Evolutionary conservation across 1,140 invertebrate genomes (phyloP).

Genomic region (Plectrocnemia conspersa): DNA sequence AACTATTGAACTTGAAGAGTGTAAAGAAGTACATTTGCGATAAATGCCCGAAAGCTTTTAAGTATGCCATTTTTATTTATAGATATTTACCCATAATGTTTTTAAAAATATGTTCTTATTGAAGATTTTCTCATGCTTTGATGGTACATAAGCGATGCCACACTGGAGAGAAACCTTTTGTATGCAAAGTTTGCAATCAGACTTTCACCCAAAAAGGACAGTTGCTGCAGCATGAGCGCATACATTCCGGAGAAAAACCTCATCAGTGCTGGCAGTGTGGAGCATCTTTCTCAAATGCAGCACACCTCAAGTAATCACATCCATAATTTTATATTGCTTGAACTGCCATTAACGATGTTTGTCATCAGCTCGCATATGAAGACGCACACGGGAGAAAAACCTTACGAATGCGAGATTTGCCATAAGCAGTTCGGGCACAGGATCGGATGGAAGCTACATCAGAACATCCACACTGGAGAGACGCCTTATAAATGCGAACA

Average conservation of each 20-base stretch:
- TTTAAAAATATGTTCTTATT: neutral
- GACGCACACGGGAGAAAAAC: conserved; percentile 52
- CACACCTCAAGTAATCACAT: conserved; percentile 27
- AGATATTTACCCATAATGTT: neutral
- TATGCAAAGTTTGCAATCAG: conserved; percentile 43
- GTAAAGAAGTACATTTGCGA: conserved; percentile 55
- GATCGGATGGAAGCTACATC: conserved; percentile 28
- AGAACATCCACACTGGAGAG: conserved; percentile 29
- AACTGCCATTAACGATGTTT: neutral
- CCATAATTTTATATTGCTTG: neutral
- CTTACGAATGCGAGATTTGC: conserved; percentile 54
- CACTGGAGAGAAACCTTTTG: conserved; percentile 59
- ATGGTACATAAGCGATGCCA: conserved; percentile 54
- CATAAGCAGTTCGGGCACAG: conserved; percentile 37
- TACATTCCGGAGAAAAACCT: conserved; percentile 41
- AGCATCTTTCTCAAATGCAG: conserved; percentile 50
- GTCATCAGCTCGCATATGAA: conserved; percentile 31
- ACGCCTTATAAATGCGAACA: conserved; percentile 31
- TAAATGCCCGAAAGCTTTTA: conserved; percentile 59
- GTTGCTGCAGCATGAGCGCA: conserved; percentile 39
- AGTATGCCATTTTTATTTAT: conserved; percentile 52
- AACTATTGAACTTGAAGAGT: conserved; percentile 41
- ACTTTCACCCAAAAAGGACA: conserved; percentile 38
- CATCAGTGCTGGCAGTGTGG: conserved; percentile 57
- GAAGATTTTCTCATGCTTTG: conserved; percentile 32